These are phyloP conservation scores for Caranx melampygus DNA, from an alignment of 2,113 vertebrate genomes.

Conservation along the genomic window DNA sequence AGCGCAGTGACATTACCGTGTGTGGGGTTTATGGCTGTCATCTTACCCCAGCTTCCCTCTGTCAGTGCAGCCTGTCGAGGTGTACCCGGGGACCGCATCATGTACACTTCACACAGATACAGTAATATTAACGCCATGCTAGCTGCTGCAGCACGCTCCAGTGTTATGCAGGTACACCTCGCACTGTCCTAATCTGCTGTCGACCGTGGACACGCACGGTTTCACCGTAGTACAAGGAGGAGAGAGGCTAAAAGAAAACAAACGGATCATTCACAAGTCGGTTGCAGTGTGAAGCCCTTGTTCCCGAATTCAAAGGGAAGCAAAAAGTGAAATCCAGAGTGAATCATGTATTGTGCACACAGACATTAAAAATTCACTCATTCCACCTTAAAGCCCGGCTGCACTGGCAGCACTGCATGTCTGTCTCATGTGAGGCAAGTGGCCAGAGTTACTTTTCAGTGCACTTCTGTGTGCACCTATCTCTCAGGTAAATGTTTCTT, in stretches of 20 bases:
- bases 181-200: neutral
- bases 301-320: neutral
- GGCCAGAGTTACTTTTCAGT: neutral
- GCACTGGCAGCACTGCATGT: too few relatives aligned
- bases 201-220: neutral
- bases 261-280: neutral
- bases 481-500: neutral
- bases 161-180: constrained; percentile 29
- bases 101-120: constrained; percentile 15
- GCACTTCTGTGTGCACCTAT: neutral
- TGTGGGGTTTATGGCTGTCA: constrained; percentile 56
- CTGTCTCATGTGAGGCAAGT: too few relatives aligned
- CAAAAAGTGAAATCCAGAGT: neutral
- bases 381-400: neutral
- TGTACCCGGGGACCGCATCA: constrained; percentile 57
- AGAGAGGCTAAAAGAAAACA: neutral
- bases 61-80: constrained; percentile 46
- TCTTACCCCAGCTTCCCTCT: constrained; percentile 41
- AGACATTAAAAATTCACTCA: neutral
- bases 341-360: neutral
- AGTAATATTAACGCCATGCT: neutral
- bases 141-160: constrained; percentile 26
- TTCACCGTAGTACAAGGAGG: neutral
- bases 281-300: too few relatives aligned
- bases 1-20: neutral